phyloP scores from a whole-genome alignment of 2,888 invertebrate genomes.

The Drosophila anomelani region DNA sequence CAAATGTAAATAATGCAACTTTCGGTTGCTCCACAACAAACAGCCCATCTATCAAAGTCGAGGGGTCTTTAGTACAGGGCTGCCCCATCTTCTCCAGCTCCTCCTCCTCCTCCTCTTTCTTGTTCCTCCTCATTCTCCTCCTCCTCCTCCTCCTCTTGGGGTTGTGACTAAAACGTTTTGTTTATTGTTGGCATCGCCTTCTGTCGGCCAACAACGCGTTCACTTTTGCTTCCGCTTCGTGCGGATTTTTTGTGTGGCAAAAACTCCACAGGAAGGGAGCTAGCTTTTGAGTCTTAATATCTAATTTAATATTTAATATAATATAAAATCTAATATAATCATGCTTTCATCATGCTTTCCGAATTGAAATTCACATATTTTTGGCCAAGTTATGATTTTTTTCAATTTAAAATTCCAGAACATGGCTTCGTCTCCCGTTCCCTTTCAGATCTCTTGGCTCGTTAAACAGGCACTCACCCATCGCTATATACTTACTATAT shows the following conservation, averaged over 20 bases:
- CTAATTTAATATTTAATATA: no score
- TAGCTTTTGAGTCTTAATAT: no score
- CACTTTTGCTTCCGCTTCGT: conserved; percentile 6
- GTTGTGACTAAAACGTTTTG: conserved; percentile 47
- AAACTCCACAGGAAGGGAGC: neutral
- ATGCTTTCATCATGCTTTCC: no score
- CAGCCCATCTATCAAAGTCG: conserved; percentile 66
- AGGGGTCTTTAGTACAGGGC: conserved; percentile 9
- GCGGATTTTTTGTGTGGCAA: neutral
- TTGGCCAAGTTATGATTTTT: no score
- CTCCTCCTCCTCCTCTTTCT: no score
- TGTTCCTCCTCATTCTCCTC: no score
- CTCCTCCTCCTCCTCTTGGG: neutral
- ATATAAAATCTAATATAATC: no score
- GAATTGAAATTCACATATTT: no score
- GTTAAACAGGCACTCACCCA: conserved; percentile 1
- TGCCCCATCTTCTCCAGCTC: no score
- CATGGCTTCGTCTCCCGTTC: neutral
- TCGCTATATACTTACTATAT: neutral
- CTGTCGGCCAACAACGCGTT: conserved; percentile 48
- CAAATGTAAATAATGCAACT: conserved; percentile 45
- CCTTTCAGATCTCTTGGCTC: neutral
- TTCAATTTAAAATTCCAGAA: no score
- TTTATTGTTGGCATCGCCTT: conserved; percentile 47
- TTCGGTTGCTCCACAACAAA: conserved; percentile 29